These are phyloP conservation scores for Phrixothrix hirtus DNA, from an alignment of 2,888 invertebrate species.

Conservation along the genomic window DNA sequence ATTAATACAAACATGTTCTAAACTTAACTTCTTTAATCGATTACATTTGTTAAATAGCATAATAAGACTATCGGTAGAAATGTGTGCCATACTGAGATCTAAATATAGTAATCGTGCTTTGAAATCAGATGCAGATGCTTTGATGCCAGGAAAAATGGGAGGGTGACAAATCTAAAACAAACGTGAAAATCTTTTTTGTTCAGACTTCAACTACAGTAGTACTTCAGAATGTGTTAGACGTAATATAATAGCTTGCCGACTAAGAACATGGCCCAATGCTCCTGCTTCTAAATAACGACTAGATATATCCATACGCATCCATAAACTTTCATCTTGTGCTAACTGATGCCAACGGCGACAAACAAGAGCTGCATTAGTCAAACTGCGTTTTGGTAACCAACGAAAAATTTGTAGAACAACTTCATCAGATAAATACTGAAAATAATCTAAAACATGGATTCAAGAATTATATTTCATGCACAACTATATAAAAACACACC, in stretches of 20 bases:
- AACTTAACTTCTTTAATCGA: constrained; percentile 76
- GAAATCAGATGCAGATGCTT: constrained; percentile 54
- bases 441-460: constrained; percentile 70
- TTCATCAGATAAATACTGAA: constrained; percentile 81
- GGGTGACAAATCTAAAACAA: constrained; percentile 57
- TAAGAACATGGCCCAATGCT: constrained; percentile 74
- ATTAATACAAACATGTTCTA: constrained; percentile 75
- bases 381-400: constrained; percentile 77
- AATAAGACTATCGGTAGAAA: constrained; percentile 63
- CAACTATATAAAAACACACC: constrained; percentile 23
- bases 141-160: constrained; percentile 56
- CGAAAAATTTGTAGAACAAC: constrained; percentile 80
- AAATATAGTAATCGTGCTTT: constrained; percentile 74
- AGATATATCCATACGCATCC: constrained; percentile 83
- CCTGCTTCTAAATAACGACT: constrained; percentile 68
- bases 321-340: constrained; percentile 81
- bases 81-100: constrained; percentile 80
- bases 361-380: constrained; percentile 73
- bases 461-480: background rate
- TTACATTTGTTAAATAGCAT: constrained; percentile 67
- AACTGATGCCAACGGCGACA: constrained; percentile 80
- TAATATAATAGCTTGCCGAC: constrained; percentile 75
- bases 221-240: constrained; percentile 82
- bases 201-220: no score
- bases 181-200: no score